Percentiles rank a stretch among this genome's conserved stretches.
phyloP scores from a whole-genome alignment of 2,113 vertebrate species.

The Entelurus aequoreus region DNA sequence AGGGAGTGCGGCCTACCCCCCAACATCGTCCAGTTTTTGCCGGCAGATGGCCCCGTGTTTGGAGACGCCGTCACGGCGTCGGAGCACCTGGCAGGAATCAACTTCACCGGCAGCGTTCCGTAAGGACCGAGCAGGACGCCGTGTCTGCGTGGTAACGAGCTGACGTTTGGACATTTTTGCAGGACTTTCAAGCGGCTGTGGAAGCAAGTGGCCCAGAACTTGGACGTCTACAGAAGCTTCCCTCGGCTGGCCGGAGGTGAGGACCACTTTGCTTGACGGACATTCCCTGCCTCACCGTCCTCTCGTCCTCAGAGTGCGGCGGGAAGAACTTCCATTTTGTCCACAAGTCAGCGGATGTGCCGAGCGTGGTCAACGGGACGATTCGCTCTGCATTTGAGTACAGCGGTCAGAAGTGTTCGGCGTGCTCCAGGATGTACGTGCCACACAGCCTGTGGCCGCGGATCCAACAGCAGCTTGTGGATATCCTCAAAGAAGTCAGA shows the following conservation, averaged over 20 bases:
- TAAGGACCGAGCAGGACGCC: conserved; percentile 55
- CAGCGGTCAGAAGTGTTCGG: conserved; percentile 92
- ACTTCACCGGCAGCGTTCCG: conserved; percentile 96
- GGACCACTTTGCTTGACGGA: neutral
- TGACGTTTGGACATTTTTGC: neutral
- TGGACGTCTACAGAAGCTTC: conserved; percentile 85
- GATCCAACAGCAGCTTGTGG: conserved; percentile 80
- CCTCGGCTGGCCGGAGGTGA: conserved; percentile 89
- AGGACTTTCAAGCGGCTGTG: conserved; percentile 93
- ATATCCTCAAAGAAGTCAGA: conserved; percentile 77
- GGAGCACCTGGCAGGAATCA: conserved; percentile 86
- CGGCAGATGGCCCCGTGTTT: conserved; percentile 82
- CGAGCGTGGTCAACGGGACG: conserved; percentile 83
- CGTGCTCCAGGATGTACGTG: conserved; percentile 92
- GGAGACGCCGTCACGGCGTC: conserved; percentile 84
- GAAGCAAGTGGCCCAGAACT: conserved; percentile 89
- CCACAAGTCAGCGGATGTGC: conserved; percentile 81
- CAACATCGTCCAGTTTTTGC: conserved; percentile 89
- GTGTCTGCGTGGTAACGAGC: neutral
- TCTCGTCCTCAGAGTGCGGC: conserved; percentile 79
- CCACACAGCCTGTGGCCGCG: conserved; percentile 83
- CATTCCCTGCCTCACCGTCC: neutral
- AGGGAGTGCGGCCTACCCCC: conserved; percentile 86
- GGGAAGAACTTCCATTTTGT: conserved; percentile 98
- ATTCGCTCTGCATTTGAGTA: conserved; percentile 94